Evolutionary conservation across 2,888 invertebrate species (phyloP).

Genomic region (Oligia strigilis): DNA sequence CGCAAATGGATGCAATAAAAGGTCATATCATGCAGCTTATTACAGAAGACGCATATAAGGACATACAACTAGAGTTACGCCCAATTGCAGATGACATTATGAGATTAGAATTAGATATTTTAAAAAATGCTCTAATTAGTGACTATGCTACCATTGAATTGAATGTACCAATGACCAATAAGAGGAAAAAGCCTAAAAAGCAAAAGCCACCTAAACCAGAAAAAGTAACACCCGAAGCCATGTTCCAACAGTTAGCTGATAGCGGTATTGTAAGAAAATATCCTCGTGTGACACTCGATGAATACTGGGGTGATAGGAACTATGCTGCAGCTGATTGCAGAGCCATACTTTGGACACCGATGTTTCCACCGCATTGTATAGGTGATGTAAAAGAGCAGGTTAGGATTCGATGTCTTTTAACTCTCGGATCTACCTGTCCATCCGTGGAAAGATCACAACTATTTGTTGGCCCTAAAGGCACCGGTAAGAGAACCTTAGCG

Average conservation of each 20-base stretch:
- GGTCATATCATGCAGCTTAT: conserved; percentile 92
- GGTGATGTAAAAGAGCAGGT: conserved; percentile 92
- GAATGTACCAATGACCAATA: conserved; percentile 75
- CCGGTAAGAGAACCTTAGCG: conserved; percentile 93
- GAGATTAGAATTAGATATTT: conserved; percentile 89
- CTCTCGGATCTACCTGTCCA: conserved; percentile 86
- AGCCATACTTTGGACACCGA: conserved; percentile 82
- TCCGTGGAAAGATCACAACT: conserved; percentile 91
- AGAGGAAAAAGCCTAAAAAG: conserved; percentile 83
- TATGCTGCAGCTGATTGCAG: conserved; percentile 90
- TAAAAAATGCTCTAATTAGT: conserved; percentile 89
- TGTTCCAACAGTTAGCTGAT: conserved; percentile 93
- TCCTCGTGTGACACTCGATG: conserved; percentile 90
- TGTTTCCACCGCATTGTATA: conserved; percentile 88
- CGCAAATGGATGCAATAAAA: conserved; percentile 90
- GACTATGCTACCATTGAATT: conserved; percentile 75
- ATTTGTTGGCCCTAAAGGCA: conserved; percentile 92
- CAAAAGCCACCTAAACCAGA: conserved; percentile 91
- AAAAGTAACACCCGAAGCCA: conserved; percentile 91
- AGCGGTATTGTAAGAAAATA: conserved; percentile 93
- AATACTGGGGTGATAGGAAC: conserved; percentile 93
- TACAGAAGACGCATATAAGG: conserved; percentile 91
- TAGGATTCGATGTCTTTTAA: conserved; percentile 91
- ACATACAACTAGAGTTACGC: conserved; percentile 92
- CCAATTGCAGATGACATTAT: conserved; percentile 93